Base-by-base conservation (phyloP, 1,140 invertebrate genomes). In the Vanessa atalanta region DNA sequence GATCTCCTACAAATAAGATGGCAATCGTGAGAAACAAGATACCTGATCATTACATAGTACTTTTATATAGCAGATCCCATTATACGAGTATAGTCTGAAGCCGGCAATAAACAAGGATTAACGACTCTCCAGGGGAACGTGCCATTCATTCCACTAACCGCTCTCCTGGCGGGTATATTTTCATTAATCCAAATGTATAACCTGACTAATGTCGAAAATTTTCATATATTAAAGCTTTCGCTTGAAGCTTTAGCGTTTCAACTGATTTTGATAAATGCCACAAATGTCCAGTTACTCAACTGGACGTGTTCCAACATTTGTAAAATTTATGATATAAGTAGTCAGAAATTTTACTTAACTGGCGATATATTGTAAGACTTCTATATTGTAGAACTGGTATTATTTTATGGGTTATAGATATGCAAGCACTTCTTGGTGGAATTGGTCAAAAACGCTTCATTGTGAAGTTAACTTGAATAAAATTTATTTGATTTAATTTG, bases 81-180 rank as follows among this genome's bases (percentile, higher is more conserved):
- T 57, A 20, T 57, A 57, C 16, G 9, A 23, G 20, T 23, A 1
- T 43, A 43, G 7, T 43, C 9, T 43, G 37, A 51, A n/a, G 48
- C 14, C 31, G 26, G 55, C 11, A 13, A 60, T 60, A 60, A 60
- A 60, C 55, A 26, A 60, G 23, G 55, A 60, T 60, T 60, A 60
- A 60, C 55, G 20, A 26, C 12, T 60, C 23, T n/a, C 23, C 20
- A 26, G 23, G 23, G 23, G 20, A 60, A 60, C 23, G 11, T 60
- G 55, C 20, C 23, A 60, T 60, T 23, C 55, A 60, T 60, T 60
- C 55, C 20, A 1, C 51, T 53, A 53, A 53, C 51, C 20, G 20
- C 55, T 26, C 20, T 60, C 23, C 55, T 26, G 55, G 55, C 12
- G 23, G 23, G 13, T 60, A 60, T 26, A 60, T 26, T 60, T 26